Base-by-base conservation (phyloP, 2,113 vertebrate species). In the Butastur rufipennis region DNA sequence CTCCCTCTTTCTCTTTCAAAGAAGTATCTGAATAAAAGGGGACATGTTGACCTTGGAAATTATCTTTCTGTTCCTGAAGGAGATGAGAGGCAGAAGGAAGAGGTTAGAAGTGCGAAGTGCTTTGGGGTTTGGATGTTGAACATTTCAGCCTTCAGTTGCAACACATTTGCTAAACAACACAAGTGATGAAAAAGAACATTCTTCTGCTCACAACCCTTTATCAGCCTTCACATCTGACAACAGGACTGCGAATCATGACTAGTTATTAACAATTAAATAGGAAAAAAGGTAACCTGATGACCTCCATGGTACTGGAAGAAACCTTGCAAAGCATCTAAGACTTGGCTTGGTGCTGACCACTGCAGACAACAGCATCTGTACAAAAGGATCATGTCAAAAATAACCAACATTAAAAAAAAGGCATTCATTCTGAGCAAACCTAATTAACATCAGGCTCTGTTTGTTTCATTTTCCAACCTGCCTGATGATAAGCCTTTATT, bases 11-110 rank as follows among this genome's bases (percentile, higher is more conserved):
- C 45, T 86, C 50, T 43, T 83, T 93, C 55, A 72, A 93, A 90
- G 42, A 27, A 70, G 29, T 13, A 29, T 55, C 40, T 11, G 52
- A 74, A 84, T 56, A 56, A 83, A 86, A 93, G 53, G 15, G 73
- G 73, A 84, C 90, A 31, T 10, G 65, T 17, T 89, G 95, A 95
- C 94, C 95, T 96, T 90, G 73, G 88, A 93, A 94, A 93, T 91
- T 29, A 18, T 56, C 82, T 77, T 92, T 22, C 90, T 92, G 77
- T 61, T 93, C 48, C 45, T 81, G 74, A 61, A 86, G 56, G 74
- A 81, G 95, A 86, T 31, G 40, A 85, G 74, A 85, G 77, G 32
- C 48, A 77, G 86, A 45, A 68, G 53, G 53, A 75, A 80, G 66
- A 58, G 82, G 83, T 87, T 55, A 80, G 52, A 53, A 88, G 67